These are phyloP conservation scores for Pyrrhia umbra DNA, from an alignment of 2,888 invertebrate genomes.

Conservation along the genomic window DNA sequence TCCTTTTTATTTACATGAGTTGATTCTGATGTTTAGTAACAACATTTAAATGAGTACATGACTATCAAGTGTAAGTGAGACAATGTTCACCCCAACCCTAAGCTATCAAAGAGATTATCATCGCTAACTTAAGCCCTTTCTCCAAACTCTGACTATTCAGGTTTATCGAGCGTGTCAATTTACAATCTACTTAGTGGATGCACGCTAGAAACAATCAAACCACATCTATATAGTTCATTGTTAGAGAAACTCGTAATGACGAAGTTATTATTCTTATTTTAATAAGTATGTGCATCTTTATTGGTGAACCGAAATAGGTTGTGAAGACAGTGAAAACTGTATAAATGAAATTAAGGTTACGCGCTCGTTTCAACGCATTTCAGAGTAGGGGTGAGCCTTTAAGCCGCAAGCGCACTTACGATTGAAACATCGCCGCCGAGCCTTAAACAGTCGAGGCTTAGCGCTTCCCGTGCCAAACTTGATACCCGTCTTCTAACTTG, in stretches of 20 bases:
- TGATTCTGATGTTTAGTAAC: conserved; percentile 24
- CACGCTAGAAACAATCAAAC: conserved; percentile 51
- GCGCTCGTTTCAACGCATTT: conserved; percentile 82
- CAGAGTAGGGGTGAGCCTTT: conserved; percentile 76
- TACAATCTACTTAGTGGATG: conserved; percentile 74
- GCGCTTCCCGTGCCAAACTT: conserved; percentile 83
- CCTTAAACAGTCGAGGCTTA: conserved; percentile 85
- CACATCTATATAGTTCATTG: neutral
- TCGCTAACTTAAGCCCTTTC: conserved; percentile 68
- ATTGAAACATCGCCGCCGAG: conserved; percentile 84
- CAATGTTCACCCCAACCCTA: conserved; percentile 60
- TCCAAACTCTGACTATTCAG: conserved; percentile 73
- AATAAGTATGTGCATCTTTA: conserved; percentile 23
- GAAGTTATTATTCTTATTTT: conserved; percentile 9
- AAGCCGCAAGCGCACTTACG: conserved; percentile 83
- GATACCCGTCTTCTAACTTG: conserved; percentile 86
- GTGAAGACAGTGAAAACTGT: conserved; percentile 73
- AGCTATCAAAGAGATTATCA: conserved; percentile 74
- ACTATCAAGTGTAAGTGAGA: conserved; percentile 47
- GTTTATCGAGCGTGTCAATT: conserved; percentile 67
- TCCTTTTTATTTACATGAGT: neutral
- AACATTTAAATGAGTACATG: conserved; percentile 38
- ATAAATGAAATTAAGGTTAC: conserved; percentile 84
- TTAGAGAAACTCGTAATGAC: neutral
- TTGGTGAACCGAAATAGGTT: conserved; percentile 56